These are phyloP conservation scores for Diachasma alloeum DNA, from an alignment of 1,140 invertebrate genomes.

Conservation along the genomic window DNA sequence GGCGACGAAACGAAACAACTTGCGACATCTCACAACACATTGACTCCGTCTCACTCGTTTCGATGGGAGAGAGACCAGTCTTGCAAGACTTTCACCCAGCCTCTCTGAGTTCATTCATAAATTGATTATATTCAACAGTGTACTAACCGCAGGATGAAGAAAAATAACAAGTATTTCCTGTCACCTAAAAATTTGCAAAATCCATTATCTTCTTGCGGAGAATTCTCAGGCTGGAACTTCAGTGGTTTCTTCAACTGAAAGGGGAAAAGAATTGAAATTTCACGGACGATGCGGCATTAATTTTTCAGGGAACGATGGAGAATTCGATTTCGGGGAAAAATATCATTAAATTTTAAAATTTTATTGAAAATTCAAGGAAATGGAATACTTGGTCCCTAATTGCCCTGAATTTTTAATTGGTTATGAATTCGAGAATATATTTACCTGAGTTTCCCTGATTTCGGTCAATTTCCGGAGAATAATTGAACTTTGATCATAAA, in stretches of 20 bases:
- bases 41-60: conserved; percentile 10
- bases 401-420: too few relatives aligned
- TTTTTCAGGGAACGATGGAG: too few relatives aligned
- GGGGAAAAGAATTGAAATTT: too few relatives aligned
- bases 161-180: conserved; percentile 2
- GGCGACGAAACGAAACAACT: conserved; percentile 21
- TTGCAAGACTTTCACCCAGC: conserved; percentile 53
- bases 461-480: too few relatives aligned
- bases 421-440: too few relatives aligned
- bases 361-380: too few relatives aligned
- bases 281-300: too few relatives aligned
- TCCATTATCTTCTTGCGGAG: neutral
- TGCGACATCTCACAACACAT: conserved; percentile 32
- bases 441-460: too few relatives aligned
- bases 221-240: neutral
- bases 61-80: conserved; percentile 9
- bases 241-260: neutral
- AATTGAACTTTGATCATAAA: too few relatives aligned
- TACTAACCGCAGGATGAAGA: conserved; percentile 31
- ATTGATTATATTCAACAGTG: conserved; percentile 52
- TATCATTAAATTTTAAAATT: too few relatives aligned
- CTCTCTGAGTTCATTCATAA: conserved; percentile 57
- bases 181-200: conserved; percentile 8
- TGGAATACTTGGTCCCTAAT: too few relatives aligned
- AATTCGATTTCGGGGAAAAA: too few relatives aligned